phyloP scores from a whole-genome alignment of 2,888 invertebrate genomes.

The Machimus rusticus region DNA sequence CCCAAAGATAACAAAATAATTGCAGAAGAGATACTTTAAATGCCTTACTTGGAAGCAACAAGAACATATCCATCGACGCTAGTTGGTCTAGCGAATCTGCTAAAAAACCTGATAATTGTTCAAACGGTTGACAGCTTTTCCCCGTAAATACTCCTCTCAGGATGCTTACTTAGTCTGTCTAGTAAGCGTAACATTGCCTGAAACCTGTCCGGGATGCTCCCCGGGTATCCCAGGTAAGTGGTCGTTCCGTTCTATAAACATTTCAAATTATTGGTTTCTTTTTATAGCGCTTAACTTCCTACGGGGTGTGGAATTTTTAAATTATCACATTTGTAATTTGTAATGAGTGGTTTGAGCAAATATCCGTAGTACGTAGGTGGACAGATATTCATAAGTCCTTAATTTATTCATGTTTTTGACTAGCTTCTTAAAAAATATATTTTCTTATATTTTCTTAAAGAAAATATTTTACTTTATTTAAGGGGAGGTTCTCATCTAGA shows the following conservation, averaged over 20 bases:
- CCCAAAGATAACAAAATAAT: background rate
- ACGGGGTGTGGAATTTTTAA: background rate
- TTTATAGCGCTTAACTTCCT: background rate
- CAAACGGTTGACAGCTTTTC: background rate
- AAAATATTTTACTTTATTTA: background rate
- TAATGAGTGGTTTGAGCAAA: background rate
- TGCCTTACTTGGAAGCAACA: background rate
- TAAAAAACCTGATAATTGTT: background rate
- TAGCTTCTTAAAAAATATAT: background rate
- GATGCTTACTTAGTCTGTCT: background rate
- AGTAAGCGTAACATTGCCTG: background rate
- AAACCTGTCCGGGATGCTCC: background rate
- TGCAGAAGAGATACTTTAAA: background rate
- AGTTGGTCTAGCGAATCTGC: background rate
- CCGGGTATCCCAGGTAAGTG: background rate
- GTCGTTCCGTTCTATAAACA: background rate
- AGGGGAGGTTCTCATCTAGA: no score
- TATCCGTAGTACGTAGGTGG: background rate
- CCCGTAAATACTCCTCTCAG: background rate
- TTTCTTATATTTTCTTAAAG: no score
- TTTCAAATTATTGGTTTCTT: background rate
- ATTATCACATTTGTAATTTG: background rate
- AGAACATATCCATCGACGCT: background rate
- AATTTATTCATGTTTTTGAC: background rate
- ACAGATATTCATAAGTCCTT: background rate